Evolutionary conservation across 2,888 invertebrate species (phyloP).

Genomic region (Graphium colonna): DNA sequence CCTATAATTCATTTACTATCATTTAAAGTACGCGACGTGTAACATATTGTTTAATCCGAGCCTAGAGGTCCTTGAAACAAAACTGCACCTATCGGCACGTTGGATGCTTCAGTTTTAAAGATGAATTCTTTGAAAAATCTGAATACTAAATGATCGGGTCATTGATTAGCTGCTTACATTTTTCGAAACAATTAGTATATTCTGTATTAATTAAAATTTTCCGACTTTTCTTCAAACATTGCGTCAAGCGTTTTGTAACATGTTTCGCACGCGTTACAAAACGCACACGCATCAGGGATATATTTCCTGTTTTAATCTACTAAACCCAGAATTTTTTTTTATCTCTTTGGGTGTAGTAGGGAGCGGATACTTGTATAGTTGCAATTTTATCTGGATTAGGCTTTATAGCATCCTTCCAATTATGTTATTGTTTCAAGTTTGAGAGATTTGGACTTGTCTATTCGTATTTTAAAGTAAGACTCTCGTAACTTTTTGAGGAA

Average conservation of each 20-base stretch:
- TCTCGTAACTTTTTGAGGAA: constrained; percentile 31
- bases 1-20: neutral
- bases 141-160: constrained; percentile 29
- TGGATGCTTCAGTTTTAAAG: constrained; percentile 24
- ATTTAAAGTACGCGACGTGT: neutral
- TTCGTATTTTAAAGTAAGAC: constrained; percentile 33
- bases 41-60: neutral
- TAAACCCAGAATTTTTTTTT: constrained; percentile 15
- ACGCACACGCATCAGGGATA: constrained; percentile 23
- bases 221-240: constrained; percentile 17
- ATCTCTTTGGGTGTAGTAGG: neutral
- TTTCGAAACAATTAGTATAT: constrained; percentile 13
- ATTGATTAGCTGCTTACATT: constrained; percentile 29
- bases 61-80: constrained; percentile 12
- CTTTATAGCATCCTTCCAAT: neutral
- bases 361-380: constrained; percentile 8
- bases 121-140: no score
- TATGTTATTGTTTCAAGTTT: constrained; percentile 15
- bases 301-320: constrained; percentile 25
- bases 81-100: constrained; percentile 27
- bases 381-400: constrained; percentile 23
- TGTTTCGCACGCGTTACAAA: no score
- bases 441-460: constrained; percentile 35
- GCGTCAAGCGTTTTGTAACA: constrained; percentile 23
- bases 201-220: constrained; percentile 5